Evolutionary conservation across 37 sponge, comb jelly and placozoan genomes (phyloP).

Genomic region (Corticium candelabrum): DNA sequence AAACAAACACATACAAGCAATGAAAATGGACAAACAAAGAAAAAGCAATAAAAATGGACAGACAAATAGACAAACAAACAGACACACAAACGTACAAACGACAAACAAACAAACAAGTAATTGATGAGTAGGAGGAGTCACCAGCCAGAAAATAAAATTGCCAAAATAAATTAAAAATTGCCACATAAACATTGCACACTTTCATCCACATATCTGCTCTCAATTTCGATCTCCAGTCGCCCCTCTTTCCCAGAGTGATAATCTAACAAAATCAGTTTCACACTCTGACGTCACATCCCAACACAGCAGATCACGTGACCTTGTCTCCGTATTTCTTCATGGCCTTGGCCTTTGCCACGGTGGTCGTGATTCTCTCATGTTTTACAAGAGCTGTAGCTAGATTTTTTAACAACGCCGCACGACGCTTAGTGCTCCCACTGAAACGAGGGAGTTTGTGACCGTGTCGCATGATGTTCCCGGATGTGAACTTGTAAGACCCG

Average conservation of each 20-base stretch:
- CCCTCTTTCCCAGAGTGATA: background rate
- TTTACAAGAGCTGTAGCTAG: slow-evolving; percentile 60
- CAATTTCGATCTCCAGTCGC: background rate
- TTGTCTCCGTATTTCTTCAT: slow-evolving; percentile 52
- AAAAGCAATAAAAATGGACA: no score
- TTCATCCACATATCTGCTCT: background rate
- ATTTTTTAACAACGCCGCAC: slow-evolving; percentile 44
- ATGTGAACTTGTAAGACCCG: no score
- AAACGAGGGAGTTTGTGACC: background rate
- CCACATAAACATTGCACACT: background rate
- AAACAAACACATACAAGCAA: no score
- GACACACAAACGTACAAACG: no score
- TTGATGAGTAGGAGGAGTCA: no score
- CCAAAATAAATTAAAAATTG: no score
- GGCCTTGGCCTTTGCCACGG: slow-evolving; percentile 69
- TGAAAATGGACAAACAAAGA: no score
- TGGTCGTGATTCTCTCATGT: slow-evolving; percentile 74
- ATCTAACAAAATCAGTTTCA: slow-evolving; percentile 5
- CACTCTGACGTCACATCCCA: background rate
- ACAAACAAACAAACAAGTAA: no score
- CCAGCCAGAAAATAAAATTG: no score
- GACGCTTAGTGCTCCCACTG: background rate
- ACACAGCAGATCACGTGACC: slow-evolving; percentile 23
- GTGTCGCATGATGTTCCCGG: background rate
- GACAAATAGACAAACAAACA: no score